Evolutionary conservation across 2,888 invertebrate species (phyloP).

Genomic region (Dasysyrphus albostriatus): DNA sequence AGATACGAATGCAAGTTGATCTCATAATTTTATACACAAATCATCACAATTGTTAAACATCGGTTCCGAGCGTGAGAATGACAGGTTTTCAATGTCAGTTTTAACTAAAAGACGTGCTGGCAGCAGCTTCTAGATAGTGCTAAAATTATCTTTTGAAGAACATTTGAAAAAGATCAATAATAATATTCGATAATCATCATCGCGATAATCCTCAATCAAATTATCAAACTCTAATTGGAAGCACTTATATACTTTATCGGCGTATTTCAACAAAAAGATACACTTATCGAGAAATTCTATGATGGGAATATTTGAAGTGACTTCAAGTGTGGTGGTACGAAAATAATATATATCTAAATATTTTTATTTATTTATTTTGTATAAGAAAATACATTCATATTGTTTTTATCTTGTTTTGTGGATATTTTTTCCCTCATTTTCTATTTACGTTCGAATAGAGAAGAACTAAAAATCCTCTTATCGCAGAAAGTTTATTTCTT

Average conservation of each 20-base stretch:
- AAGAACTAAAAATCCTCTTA: conserved; percentile 47
- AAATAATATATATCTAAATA: conserved; percentile 20
- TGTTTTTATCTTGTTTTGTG: conserved; percentile 61
- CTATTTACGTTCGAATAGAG: conserved; percentile 63
- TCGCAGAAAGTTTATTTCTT: conserved; percentile 46
- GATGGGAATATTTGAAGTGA: background rate
- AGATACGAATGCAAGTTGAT: background rate
- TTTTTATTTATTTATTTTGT: background rate
- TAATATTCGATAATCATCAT: background rate
- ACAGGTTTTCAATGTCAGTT: conserved; percentile 25
- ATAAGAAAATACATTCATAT: background rate
- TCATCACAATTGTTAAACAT: background rate
- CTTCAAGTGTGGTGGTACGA: conserved; percentile 24
- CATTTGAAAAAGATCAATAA: background rate
- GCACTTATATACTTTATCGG: conserved; percentile 54
- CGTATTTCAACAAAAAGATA: conserved; percentile 13
- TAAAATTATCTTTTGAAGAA: conserved; percentile 4
- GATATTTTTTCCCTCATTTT: conserved; percentile 69
- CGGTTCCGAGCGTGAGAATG: conserved; percentile 19
- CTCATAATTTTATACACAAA: conserved; percentile 24
- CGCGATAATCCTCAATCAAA: conserved; percentile 46
- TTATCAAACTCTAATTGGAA: conserved; percentile 60
- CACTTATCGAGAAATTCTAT: conserved; percentile 20
- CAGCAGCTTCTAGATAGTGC: background rate
- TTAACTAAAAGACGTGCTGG: background rate